A percentile compares a stretch with the other conserved stretches of the same genome.
These are phyloP conservation scores for Tryphoninae sp. DNA, from an alignment of 2,888 invertebrate species.

Conservation along the genomic window DNA sequence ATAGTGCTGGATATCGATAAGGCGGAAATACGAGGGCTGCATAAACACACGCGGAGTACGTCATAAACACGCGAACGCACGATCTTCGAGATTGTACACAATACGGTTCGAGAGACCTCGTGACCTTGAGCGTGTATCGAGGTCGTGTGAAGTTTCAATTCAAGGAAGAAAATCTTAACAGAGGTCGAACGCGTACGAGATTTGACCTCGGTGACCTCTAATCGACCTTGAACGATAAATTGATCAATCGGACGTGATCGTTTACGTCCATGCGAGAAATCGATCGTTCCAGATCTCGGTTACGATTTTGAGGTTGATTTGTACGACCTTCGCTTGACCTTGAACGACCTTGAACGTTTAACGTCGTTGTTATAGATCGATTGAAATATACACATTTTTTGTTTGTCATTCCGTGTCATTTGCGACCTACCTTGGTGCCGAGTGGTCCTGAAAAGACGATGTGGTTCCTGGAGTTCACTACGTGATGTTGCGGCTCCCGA, in stretches of 20 bases:
- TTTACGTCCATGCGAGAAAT: not conserved
- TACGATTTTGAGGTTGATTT: too few species aligned
- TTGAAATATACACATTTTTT: not conserved
- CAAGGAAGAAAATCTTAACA: not conserved
- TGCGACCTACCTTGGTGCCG: conserved; percentile 17
- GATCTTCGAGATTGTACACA: conserved; percentile 16
- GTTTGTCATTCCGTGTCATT: not conserved
- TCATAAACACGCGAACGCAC: conserved; percentile 22
- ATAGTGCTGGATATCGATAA: conserved; percentile 50
- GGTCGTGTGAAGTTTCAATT: not conserved
- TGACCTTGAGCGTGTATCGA: not conserved
- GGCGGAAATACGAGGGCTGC: conserved; percentile 45
- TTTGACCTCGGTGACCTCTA: not conserved
- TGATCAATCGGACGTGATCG: not conserved
- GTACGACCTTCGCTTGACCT: too few species aligned
- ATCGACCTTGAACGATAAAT: not conserved
- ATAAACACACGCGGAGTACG: conserved; percentile 9
- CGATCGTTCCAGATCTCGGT: not conserved
- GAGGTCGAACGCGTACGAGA: not conserved
- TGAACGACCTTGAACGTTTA: too few species aligned
- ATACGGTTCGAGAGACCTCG: not conserved
- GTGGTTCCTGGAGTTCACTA: not conserved
- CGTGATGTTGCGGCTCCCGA: not conserved
- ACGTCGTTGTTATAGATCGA: too few species aligned
- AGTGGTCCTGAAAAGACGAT: not conserved